Base-by-base conservation (phyloP, 53 echinoderm and acorn worm genomes). In the Echinarachnius parma region DNA sequence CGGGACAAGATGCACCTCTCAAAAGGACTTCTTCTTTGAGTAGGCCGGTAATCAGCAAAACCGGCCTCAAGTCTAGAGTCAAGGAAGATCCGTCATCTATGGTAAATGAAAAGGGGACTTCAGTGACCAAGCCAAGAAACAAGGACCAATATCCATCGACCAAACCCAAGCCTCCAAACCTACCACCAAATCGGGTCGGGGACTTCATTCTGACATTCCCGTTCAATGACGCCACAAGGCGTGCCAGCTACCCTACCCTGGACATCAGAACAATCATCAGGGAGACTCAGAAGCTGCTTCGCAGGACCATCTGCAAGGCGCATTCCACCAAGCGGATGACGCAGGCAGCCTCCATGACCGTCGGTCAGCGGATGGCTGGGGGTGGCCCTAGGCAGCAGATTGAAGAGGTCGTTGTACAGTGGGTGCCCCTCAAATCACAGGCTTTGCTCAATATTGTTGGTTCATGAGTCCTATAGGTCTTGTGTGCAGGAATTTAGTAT, bases 151-250 rank as follows among this genome's bases (percentile, higher is more conserved):
- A 31, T 35, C 14, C 49, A 18, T 21, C 46, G 30, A 27, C 32
- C 14, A 44, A 24, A 27, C n/a, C 15, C 36, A 65, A 27, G 45
- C 33, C 69, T 10, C 34, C 59, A 2, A 1, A 5, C 13, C 31
- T 21, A 50, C 84, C 89, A 0, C 54, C 80, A 9, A 62, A 59
- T 46, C 60, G 44, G 26, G 81, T 81, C 14, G 89, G 89, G 7
- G 84, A 89, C 48, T 85, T 89, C 57, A 31, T 80, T 34, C 69
- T 89, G 55, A 82, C 80, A 2, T 89, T 84, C 39, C 89, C 89
- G 5, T 84, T 84, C 22, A 89, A 89, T 22, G 84, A 89, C 4
- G 81, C 81, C 16, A 89, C 83, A 44, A 65, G 76, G 23, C 49
- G 84, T 14, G 81, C 89, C n/a, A 80, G 81, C 47, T 46, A 26